phyloP scores from a whole-genome alignment of 2,797 vertebrate species.

The Hipposideros larvatus region DNA sequence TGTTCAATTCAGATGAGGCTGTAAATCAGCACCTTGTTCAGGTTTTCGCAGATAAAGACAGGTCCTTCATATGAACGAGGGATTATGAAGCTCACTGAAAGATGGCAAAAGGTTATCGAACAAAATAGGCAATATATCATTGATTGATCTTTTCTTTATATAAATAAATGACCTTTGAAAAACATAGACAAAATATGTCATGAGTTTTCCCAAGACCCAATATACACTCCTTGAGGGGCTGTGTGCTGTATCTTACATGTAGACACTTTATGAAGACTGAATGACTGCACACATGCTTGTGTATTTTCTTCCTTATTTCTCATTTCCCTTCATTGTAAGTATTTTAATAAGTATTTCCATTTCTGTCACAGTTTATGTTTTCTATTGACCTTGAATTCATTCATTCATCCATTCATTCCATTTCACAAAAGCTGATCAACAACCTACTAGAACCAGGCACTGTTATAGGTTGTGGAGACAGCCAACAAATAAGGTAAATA shows the following conservation, averaged over 20 bases:
- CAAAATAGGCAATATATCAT: too few relatives aligned
- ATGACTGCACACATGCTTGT: neutral
- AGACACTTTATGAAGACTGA: neutral
- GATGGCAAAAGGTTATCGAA: too few relatives aligned
- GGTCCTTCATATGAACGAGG: too few relatives aligned
- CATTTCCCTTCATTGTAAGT: neutral
- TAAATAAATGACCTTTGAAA: too few relatives aligned
- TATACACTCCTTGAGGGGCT: neutral
- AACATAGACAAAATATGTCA: too few relatives aligned
- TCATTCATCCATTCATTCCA: neutral
- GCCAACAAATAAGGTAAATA: neutral
- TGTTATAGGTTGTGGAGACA: neutral
- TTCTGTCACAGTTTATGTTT: neutral
- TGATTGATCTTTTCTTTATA: too few relatives aligned
- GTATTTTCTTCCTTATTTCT: slow-evolving; percentile 31
- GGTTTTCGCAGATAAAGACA: too few relatives aligned
- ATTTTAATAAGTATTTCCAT: neutral
- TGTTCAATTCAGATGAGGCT: too few relatives aligned
- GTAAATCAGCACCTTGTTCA: too few relatives aligned
- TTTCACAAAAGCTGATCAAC: slow-evolving; percentile 22
- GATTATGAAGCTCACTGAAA: too few relatives aligned
- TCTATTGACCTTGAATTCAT: slow-evolving; percentile 10
- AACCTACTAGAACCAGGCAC: neutral
- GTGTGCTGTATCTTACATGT: neutral
- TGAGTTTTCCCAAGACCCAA: too few relatives aligned